A percentile compares a stretch with the other conserved stretches of the same genome.
These are phyloP conservation scores for Acropora yongei DNA, from an alignment of 64 coral and sea anemone genomes.

Conservation along the genomic window DNA sequence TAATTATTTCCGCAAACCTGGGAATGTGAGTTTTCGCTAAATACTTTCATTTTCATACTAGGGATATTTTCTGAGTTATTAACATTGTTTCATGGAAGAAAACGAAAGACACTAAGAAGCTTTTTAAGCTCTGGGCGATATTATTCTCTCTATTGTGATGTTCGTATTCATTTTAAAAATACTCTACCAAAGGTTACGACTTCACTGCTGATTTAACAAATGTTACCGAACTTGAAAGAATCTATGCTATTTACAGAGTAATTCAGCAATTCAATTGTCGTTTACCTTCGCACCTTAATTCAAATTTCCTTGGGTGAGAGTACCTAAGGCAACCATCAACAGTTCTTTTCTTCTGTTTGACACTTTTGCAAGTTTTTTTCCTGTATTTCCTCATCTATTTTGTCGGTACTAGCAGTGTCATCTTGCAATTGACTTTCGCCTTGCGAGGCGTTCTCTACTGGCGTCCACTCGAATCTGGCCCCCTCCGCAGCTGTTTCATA, in stretches of 20 bases:
- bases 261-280: too few relatives aligned
- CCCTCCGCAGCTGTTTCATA: neutral
- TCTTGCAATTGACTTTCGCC: neutral
- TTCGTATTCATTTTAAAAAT: neutral
- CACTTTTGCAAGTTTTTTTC: neutral
- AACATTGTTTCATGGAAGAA: neutral
- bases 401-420: neutral
- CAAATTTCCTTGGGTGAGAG: too few relatives aligned
- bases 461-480: neutral
- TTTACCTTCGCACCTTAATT: too few relatives aligned
- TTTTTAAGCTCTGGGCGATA: neutral
- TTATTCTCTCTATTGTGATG: neutral
- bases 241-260: too few relatives aligned
- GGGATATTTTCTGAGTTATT: too few relatives aligned
- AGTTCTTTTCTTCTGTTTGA: neutral
- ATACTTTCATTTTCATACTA: too few relatives aligned
- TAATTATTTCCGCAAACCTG: neutral
- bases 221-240: neutral
- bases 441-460: neutral
- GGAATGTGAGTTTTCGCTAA: neutral
- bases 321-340: neutral
- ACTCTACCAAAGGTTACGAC: neutral
- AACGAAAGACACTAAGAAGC: neutral
- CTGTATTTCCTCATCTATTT: neutral
- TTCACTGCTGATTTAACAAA: neutral